A percentile compares a stretch with the other conserved stretches of the same genome.
Conservation (phyloP, 2,113 vertebrate genomes). For the Lagopus muta region DNA sequence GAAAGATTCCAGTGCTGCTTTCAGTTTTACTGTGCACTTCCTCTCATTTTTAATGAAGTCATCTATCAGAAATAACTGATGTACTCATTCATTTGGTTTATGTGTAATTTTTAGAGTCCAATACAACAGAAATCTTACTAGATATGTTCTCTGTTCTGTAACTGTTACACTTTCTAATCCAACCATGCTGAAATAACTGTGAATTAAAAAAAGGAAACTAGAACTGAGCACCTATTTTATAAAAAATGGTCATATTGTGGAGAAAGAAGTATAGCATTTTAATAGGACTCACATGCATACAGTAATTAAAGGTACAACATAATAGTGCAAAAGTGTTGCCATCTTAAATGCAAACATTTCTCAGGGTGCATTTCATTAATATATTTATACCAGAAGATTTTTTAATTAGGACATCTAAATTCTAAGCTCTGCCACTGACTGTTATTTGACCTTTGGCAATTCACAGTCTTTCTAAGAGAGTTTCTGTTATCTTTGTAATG, state of each 20-base stretch:
- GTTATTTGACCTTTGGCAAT: conserved; percentile 74
- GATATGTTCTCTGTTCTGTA: background rate
- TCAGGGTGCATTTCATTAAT: conserved; percentile 61
- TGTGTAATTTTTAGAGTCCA: conserved; percentile 1
- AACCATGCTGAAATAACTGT: conserved; percentile 22
- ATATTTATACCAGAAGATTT: conserved; percentile 52
- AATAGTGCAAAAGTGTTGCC: conserved; percentile 25
- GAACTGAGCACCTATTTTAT: conserved; percentile 10
- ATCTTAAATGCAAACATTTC: conserved; percentile 52
- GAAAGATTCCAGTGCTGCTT: conserved; percentile 46
- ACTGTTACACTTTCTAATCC: background rate
- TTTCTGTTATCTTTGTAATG: conserved; percentile 74
- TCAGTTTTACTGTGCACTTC: conserved; percentile 57
- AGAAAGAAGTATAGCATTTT: background rate
- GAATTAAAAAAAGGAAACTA: background rate
- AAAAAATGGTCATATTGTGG: background rate
- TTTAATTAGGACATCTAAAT: conserved; percentile 72
- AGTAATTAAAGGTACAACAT: conserved; percentile 39
- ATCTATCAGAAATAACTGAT: conserved; percentile 29
- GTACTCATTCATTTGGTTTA: background rate
- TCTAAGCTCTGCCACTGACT: conserved; percentile 62
- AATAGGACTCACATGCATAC: conserved; percentile 14
- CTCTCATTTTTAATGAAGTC: conserved; percentile 45
- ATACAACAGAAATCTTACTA: background rate
- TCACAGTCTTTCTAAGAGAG: conserved; percentile 66